Evolutionary conservation across 2,797 vertebrate species (phyloP).

Genomic region (Anguilla pacifica): DNA sequence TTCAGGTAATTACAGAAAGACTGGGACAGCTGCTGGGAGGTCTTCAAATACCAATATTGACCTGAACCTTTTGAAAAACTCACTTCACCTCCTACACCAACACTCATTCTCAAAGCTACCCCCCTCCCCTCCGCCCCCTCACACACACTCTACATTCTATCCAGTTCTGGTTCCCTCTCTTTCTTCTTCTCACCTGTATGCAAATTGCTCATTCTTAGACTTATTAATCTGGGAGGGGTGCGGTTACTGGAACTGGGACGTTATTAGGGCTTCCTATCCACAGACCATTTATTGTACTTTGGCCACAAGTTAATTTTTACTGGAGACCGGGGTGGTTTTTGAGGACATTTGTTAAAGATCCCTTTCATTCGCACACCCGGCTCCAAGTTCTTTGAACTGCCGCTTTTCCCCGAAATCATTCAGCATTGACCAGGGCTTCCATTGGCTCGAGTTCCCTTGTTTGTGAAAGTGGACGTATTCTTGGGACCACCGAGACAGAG

Average conservation of each 20-base stretch:
- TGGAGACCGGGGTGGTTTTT: slow-evolving; percentile 43
- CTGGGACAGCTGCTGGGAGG: slow-evolving; percentile 52
- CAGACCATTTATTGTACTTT: slow-evolving; percentile 71
- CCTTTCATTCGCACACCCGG: slow-evolving; percentile 46
- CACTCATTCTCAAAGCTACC: slow-evolving; percentile 13
- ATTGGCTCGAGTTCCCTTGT: background rate
- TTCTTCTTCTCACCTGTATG: slow-evolving; percentile 72
- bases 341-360: slow-evolving; percentile 58
- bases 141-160: slow-evolving; percentile 45
- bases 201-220: slow-evolving; percentile 59
- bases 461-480: background rate
- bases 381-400: slow-evolving; percentile 53
- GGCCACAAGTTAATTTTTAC: slow-evolving; percentile 78
- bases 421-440: slow-evolving; percentile 24
- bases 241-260: slow-evolving; percentile 52
- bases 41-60: slow-evolving; percentile 64
- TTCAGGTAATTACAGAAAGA: slow-evolving; percentile 34
- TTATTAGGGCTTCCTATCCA: slow-evolving; percentile 60
- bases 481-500: background rate
- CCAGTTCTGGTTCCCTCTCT: slow-evolving; percentile 44
- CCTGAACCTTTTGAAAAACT: slow-evolving; percentile 40
- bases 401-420: slow-evolving; percentile 47
- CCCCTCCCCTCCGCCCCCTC: slow-evolving; percentile 36
- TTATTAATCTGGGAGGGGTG: slow-evolving; percentile 65
- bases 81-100: background rate